Evolutionary conservation across 2,113 vertebrate species (phyloP).

Genomic region (Labeo catla): DNA sequence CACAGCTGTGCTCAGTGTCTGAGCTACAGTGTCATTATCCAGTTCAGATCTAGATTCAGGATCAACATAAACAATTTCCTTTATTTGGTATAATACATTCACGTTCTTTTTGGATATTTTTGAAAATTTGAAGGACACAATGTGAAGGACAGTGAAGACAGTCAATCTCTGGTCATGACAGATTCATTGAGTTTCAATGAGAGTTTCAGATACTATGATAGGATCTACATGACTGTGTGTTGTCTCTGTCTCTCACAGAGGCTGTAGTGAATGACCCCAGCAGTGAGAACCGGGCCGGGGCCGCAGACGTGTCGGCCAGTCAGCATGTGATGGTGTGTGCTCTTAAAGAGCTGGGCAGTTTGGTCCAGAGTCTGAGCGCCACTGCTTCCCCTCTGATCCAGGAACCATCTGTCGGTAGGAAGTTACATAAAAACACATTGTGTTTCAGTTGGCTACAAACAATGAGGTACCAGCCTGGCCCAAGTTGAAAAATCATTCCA

Average conservation of each 20-base stretch:
- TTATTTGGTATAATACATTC: too few relatives aligned
- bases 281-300: conserved; percentile 91
- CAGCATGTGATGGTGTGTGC: conserved; percentile 99
- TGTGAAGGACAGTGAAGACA: too few relatives aligned
- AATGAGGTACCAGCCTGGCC: too few relatives aligned
- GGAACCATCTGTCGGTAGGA: conserved; percentile 91
- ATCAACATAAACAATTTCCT: too few relatives aligned
- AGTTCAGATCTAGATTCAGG: too few relatives aligned
- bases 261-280: conserved; percentile 93
- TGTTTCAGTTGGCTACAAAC: not conserved
- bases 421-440: not conserved
- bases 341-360: conserved; percentile 93
- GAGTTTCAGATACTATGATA: too few relatives aligned
- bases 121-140: too few relatives aligned
- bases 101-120: too few relatives aligned
- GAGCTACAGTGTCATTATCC: too few relatives aligned
- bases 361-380: conserved; percentile 95
- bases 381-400: conserved; percentile 96
- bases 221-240: not conserved
- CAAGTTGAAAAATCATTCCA: not conserved
- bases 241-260: conserved; percentile 76
- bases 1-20: not conserved
- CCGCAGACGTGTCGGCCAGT: conserved; percentile 92
- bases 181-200: too few relatives aligned
- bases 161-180: too few relatives aligned